Evolutionary conservation across 2,113 vertebrate genomes (phyloP).

Genomic region (Alectura lathami): DNA sequence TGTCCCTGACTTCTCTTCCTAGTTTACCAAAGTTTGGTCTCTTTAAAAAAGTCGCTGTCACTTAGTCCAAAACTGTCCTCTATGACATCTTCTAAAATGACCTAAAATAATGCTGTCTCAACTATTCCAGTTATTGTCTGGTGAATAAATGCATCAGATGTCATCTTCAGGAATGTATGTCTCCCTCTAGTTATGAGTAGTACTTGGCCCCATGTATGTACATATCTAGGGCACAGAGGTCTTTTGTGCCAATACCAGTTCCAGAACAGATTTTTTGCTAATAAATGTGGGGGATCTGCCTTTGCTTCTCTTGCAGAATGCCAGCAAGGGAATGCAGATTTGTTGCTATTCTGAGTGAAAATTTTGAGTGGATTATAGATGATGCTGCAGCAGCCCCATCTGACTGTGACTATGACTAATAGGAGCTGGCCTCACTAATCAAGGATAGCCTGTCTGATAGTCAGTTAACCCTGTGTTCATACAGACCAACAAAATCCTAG

Average conservation of each 20-base stretch:
- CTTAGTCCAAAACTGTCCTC: not conserved
- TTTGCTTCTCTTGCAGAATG: not conserved
- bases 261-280: not conserved
- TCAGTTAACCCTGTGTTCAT: not conserved
- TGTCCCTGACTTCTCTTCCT: not conserved
- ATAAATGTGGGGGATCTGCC: not conserved
- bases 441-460: not conserved
- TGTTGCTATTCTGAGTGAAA: not conserved
- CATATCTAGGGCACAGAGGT: not conserved
- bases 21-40: not conserved
- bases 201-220: accelerated
- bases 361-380: not conserved
- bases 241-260: not conserved
- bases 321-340: accelerated
- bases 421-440: not conserved
- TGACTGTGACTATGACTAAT: slow-evolving; percentile 3
- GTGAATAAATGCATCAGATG: not conserved
- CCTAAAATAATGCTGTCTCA: not conserved
- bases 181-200: not conserved
- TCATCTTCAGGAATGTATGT: not conserved
- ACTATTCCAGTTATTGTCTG: not conserved
- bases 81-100: too few species aligned
- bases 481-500: not conserved
- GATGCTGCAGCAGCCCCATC: not conserved
- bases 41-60: not conserved